Evolutionary conservation across 2,113 vertebrate genomes (phyloP).

Genomic region (Vireo altiloquus): DNA sequence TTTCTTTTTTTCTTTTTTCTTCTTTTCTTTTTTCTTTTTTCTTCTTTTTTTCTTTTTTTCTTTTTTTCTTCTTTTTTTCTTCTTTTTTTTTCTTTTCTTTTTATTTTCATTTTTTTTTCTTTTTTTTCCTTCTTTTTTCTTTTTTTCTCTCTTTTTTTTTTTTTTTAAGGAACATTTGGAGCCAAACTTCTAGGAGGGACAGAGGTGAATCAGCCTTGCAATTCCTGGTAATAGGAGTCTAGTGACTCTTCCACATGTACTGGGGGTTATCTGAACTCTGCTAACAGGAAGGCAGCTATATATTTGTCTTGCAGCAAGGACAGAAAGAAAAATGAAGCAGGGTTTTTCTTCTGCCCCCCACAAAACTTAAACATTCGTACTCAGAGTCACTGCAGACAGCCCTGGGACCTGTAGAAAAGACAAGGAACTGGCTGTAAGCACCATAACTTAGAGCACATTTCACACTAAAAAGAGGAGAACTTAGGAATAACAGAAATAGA

Average conservation of each 20-base stretch:
- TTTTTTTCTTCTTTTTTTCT: fast-evolving
- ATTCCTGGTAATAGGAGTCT: background rate
- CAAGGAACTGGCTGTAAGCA: background rate
- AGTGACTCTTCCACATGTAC: background rate
- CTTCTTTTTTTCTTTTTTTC: background rate
- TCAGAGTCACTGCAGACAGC: slow-evolving; percentile 4
- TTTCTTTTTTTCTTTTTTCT: fast-evolving
- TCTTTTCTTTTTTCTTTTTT: no score
- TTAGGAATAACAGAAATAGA: slow-evolving; percentile 2
- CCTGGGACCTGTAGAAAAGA: slow-evolving; percentile 34
- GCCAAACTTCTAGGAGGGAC: background rate
- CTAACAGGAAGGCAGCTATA: slow-evolving; percentile 20
- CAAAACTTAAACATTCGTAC: slow-evolving; percentile 13
- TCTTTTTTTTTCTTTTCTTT: no score
- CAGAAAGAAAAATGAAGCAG: slow-evolving; percentile 22
- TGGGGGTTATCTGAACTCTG: slow-evolving; percentile 11
- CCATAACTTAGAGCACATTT: background rate
- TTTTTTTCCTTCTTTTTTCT: no score
- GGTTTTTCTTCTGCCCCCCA: background rate
- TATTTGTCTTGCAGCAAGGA: slow-evolving; percentile 17
- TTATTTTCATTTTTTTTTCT: no score
- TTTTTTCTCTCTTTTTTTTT: no score
- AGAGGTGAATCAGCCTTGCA: background rate
- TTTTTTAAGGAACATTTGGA: background rate
- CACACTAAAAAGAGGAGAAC: background rate